These are phyloP conservation scores for Vespertilio murinus DNA, from an alignment of 2,797 vertebrate species.

Conservation along the genomic window DNA sequence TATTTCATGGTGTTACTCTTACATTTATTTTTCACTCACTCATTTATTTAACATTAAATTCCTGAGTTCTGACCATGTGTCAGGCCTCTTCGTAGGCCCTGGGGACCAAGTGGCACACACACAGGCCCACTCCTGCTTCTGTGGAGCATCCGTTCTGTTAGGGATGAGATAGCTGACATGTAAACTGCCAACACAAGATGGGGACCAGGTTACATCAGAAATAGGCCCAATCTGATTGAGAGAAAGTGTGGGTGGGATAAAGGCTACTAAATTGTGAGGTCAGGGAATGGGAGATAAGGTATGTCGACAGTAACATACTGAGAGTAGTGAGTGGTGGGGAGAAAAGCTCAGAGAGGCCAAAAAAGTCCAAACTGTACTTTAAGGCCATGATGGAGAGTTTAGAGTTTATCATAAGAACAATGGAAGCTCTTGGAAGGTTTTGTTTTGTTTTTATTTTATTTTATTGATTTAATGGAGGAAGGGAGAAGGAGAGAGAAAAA, in stretches of 20 bases:
- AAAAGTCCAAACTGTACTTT: not conserved
- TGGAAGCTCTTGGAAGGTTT: not conserved
- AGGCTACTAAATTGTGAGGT: not conserved
- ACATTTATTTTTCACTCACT: not conserved
- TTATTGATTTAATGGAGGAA: no score
- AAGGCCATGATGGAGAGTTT: not conserved
- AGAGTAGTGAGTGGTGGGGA: not conserved
- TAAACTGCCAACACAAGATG: not conserved
- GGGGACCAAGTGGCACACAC: not conserved
- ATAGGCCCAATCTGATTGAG: not conserved
- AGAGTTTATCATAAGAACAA: not conserved
- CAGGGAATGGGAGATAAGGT: not conserved
- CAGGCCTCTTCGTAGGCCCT: not conserved
- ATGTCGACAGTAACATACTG: not conserved
- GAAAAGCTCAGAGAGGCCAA: not conserved
- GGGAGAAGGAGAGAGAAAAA: no score
- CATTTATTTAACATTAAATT: not conserved
- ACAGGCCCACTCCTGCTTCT: rapidly evolving
- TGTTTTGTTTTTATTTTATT: no score
- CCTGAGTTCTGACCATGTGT: not conserved
- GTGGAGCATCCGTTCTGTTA: not conserved
- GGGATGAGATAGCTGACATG: not conserved
- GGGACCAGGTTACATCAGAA: not conserved
- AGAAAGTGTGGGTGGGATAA: not conserved
- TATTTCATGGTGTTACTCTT: not conserved